Conservation (phyloP, 2,888 invertebrate genomes). For the Eilema depressum region DNA sequence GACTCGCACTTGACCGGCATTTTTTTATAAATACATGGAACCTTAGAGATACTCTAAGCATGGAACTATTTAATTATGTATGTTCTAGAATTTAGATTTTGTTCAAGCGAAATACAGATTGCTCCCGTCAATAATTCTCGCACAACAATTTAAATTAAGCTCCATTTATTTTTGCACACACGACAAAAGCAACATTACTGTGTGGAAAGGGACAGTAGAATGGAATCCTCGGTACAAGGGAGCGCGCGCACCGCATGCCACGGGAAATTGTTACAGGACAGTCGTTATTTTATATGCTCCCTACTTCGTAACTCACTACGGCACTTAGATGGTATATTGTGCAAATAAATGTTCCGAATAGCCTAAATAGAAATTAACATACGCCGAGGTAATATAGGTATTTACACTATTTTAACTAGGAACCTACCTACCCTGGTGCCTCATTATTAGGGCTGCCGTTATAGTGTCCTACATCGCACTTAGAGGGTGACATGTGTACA, state of each 20-base stretch:
- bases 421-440: too few species aligned
- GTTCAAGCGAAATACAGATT: background rate
- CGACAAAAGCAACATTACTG: slow-evolving; percentile 30
- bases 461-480: too few species aligned
- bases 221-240: slow-evolving; percentile 55
- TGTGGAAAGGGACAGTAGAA: slow-evolving; percentile 45
- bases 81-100: too few species aligned
- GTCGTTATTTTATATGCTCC: slow-evolving; percentile 43
- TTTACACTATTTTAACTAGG: too few species aligned
- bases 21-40: too few species aligned
- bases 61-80: too few species aligned
- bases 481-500: too few species aligned
- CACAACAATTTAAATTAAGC: slow-evolving; percentile 52
- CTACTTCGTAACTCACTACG: slow-evolving; percentile 20
- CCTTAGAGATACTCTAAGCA: too few species aligned
- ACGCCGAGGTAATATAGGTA: background rate
- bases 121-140: slow-evolving; percentile 10
- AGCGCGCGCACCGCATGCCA: slow-evolving; percentile 47
- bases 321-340: slow-evolving; percentile 18
- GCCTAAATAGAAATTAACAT: slow-evolving; percentile 3
- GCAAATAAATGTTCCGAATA: slow-evolving; percentile 10
- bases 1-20: too few species aligned
- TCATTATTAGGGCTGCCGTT: too few species aligned
- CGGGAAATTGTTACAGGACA: slow-evolving; percentile 45
- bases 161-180: slow-evolving; percentile 43